These are phyloP conservation scores for Aphelocoma californica DNA, from an alignment of 2,797 vertebrate species.

Conservation along the genomic window DNA sequence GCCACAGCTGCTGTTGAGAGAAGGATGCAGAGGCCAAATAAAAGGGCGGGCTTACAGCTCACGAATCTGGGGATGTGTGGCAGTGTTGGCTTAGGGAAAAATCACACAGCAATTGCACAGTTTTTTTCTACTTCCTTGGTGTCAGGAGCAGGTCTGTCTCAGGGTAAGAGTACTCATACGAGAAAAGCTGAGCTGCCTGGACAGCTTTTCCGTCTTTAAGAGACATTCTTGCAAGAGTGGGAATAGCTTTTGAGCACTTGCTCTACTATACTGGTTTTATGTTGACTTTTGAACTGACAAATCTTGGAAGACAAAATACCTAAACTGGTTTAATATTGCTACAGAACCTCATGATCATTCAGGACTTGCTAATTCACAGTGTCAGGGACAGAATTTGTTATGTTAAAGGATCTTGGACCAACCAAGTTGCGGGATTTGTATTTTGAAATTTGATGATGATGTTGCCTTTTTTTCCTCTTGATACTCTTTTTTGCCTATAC, in stretches of 20 bases:
- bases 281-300: neutral
- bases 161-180: neutral
- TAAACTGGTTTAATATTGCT: neutral
- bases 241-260: neutral
- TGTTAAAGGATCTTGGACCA: neutral
- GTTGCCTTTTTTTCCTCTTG: too few relatives aligned
- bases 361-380: neutral
- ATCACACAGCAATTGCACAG: neutral
- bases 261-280: neutral
- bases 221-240: neutral
- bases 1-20: neutral
- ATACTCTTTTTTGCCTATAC: neutral
- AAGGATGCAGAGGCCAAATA: neutral
- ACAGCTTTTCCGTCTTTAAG: neutral
- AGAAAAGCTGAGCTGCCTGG: neutral
- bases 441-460: neutral
- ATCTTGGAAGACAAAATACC: neutral
- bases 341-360: neutral
- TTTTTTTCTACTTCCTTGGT: neutral
- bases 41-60: neutral
- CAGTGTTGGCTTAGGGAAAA: neutral
- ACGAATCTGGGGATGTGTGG: neutral
- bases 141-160: neutral
- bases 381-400: neutral
- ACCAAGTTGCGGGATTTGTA: neutral